A percentile compares a stretch with the other conserved stretches of the same genome.
These are phyloP conservation scores for Macrosteles quadrilineatus DNA, from an alignment of 1,140 invertebrate species.

Conservation along the genomic window DNA sequence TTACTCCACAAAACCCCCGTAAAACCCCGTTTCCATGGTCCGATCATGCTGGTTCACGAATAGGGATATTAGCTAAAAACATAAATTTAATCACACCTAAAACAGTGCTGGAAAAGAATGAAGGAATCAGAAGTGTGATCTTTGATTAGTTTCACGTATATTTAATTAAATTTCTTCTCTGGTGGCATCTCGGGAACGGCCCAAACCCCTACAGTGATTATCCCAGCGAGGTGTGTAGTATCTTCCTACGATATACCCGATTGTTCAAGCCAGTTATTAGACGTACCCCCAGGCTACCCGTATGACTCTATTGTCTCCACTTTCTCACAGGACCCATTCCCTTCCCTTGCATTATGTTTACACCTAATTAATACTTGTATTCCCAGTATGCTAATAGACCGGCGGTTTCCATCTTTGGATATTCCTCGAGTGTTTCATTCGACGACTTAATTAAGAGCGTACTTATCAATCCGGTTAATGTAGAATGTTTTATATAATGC, in stretches of 20 bases:
- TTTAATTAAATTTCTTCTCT: too few species aligned
- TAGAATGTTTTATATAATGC: too few species aligned
- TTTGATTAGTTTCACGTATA: too few species aligned
- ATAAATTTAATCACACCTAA: too few species aligned
- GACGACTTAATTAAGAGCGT: conserved; percentile 10
- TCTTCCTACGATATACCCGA: conserved; percentile 2
- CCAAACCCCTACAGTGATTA: too few species aligned
- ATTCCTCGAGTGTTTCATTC: conserved; percentile 3
- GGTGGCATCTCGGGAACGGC: too few species aligned
- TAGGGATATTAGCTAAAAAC: too few species aligned
- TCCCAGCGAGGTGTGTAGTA: neutral
- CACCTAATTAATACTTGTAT: conserved; percentile 15
- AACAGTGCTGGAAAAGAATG: too few species aligned
- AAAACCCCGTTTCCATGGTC: too few species aligned
- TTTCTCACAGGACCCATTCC: neutral
- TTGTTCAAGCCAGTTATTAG: conserved; percentile 6
- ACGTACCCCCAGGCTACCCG: conserved; percentile 1
- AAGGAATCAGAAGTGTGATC: too few species aligned
- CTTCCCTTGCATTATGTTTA: neutral
- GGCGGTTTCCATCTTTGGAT: conserved; percentile 10
- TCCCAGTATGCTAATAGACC: neutral
- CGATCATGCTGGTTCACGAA: too few species aligned
- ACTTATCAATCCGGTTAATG: neutral
- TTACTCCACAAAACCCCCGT: too few species aligned
- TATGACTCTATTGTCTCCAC: conserved; percentile 18